These are phyloP conservation scores for Eptesicus fuscus DNA, from an alignment of 2,113 vertebrate species.

Conservation along the genomic window DNA sequence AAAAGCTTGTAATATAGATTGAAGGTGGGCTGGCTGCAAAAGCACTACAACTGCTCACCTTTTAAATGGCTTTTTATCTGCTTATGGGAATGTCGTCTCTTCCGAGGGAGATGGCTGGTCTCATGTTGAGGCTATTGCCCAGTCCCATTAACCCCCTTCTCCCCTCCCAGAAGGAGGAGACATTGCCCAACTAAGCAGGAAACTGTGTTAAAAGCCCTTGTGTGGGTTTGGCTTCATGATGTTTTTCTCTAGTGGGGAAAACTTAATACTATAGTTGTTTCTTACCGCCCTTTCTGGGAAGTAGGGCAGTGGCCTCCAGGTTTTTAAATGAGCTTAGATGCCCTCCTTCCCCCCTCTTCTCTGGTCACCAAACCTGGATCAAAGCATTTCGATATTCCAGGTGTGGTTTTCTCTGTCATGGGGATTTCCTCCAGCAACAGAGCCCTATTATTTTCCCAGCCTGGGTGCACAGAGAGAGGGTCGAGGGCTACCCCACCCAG, in stretches of 20 bases:
- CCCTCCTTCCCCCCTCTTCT: background rate
- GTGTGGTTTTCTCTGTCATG: background rate
- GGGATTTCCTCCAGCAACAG: background rate
- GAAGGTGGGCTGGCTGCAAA: constrained; percentile 67
- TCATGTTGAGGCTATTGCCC: constrained; percentile 78
- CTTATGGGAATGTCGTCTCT: constrained; percentile 61
- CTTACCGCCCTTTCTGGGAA: constrained; percentile 44
- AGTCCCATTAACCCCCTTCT: constrained; percentile 32
- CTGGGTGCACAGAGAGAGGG: background rate
- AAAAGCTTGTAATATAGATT: constrained; percentile 85
- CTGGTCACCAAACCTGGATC: constrained; percentile 18
- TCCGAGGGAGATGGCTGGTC: constrained; percentile 45
- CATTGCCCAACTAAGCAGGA: constrained; percentile 53
- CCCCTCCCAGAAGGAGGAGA: constrained; percentile 57
- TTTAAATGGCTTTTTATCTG: constrained; percentile 53
- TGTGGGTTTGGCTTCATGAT: constrained; percentile 56
- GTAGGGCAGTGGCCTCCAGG: background rate
- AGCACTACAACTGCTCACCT: constrained; percentile 64
- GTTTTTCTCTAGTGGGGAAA: constrained; percentile 56
- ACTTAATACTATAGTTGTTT: constrained; percentile 15
- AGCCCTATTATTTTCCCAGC: background rate
- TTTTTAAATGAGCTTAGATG: constrained; percentile 32
- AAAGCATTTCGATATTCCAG: constrained; percentile 49
- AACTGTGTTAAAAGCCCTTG: constrained; percentile 60
- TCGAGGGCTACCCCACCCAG: background rate